Percentiles rank a stretch among this genome's conserved stretches.
These are phyloP conservation scores for Pangasianodon gigas DNA, from an alignment of 2,113 vertebrate genomes.

Conservation along the genomic window DNA sequence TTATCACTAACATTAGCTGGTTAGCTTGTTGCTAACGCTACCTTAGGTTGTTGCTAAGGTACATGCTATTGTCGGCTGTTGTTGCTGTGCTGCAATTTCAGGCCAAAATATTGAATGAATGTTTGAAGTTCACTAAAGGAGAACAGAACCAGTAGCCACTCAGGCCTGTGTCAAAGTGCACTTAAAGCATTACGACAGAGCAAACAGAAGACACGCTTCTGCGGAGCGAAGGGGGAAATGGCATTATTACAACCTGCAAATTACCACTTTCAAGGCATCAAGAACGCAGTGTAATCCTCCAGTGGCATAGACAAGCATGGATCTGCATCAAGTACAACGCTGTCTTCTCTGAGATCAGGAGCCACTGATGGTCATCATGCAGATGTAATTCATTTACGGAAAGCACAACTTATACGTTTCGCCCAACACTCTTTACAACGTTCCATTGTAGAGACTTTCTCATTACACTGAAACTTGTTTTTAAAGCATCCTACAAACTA, in stretches of 20 bases:
- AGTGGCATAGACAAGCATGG: neutral
- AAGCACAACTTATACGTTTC: neutral
- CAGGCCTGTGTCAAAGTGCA: neutral
- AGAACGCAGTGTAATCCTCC: neutral
- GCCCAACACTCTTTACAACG: neutral
- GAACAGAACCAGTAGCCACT: neutral
- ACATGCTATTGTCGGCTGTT: neutral
- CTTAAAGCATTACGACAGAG: neutral
- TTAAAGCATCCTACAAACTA: neutral
- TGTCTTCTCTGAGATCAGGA: neutral
- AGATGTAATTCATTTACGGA: neutral
- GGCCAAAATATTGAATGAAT: neutral
- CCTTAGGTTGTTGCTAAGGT: neutral
- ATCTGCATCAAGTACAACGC: neutral
- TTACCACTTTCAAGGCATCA: neutral
- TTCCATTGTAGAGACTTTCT: neutral
- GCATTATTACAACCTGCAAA: neutral
- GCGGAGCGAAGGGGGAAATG: neutral
- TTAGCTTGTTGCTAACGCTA: neutral
- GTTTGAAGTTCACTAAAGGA: neutral
- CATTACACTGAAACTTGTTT: neutral
- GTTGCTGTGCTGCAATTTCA: neutral
- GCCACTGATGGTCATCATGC: neutral
- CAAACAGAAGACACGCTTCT: neutral
- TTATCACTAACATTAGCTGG: neutral